Base-by-base conservation (phyloP, 2,797 vertebrate genomes). In the Arrhamphus sclerolepis region DNA sequence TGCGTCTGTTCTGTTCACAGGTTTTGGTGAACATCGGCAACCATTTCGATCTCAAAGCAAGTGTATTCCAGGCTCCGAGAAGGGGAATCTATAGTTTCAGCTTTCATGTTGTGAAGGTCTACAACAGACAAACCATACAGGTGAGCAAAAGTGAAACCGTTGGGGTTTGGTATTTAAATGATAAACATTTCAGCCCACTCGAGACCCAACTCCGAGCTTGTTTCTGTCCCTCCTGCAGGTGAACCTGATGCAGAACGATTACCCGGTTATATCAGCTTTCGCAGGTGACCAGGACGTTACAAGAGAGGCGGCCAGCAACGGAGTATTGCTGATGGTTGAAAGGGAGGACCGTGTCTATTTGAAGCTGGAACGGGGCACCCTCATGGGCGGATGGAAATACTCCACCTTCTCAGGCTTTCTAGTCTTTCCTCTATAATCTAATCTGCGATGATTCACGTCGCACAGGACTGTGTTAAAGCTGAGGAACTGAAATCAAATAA, bases 341-440 rank as follows among this genome's bases (percentile, higher is more conserved):
- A 93, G 97, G 71, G 96, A 97, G 88, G 97, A 99, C 90, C 96
- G 97, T 70, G 96, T 98, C 21, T 96, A 97, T 75, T 95, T 99
- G 84, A 99, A 98, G 93, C 94, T 99, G 89, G 98, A 99, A 82
- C 91, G 97, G 76, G 98, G 98, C 67, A 99, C 97, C 84, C 93
- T 99, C 73, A 98, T 98, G 98, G 98, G 98, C 78, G 98, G 98
- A 91, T 99, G 98, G 97, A 99, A 99, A 90, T 99, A 98, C 72
- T 99, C 98, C 83, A 99, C 98, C 56, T 99, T 99, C 92, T 99
- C 97, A 1, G 98, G 97, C 93, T 99, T 99, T 94, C 92, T 99
- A 93, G 97, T 99, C 62, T 99, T 99, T 92, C 98, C 98, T 63
- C 93, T 99, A 93, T 99, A 97, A 97, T 93, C 78, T 70, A 63